These are phyloP conservation scores for Aphrophora alni DNA, from an alignment of 2,888 invertebrate species.

Conservation along the genomic window DNA sequence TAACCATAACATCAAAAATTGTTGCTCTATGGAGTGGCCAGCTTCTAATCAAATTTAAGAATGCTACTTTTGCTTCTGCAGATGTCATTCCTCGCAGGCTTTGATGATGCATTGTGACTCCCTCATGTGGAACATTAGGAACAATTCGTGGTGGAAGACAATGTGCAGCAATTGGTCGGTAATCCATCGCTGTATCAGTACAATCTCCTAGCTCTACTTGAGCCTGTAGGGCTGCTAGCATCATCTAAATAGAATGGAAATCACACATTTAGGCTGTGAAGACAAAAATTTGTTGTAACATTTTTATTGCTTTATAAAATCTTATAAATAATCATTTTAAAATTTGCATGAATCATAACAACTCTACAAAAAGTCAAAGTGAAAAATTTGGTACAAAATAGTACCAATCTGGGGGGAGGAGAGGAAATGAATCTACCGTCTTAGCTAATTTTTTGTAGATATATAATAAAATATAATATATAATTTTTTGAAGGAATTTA, in stretches of 20 bases:
- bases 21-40: constrained; percentile 94
- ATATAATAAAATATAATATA: too few species aligned
- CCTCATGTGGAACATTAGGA: constrained; percentile 77
- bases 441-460: too few species aligned
- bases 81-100: constrained; percentile 86
- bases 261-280: background rate
- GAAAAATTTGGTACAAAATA: too few species aligned
- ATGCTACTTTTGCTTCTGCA: constrained; percentile 88
- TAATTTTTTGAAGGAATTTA: too few species aligned
- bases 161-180: constrained; percentile 74
- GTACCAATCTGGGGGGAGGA: too few species aligned
- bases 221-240: constrained; percentile 92
- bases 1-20: constrained; percentile 92
- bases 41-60: constrained; percentile 89
- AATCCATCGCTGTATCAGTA: constrained; percentile 67
- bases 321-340: too few species aligned
- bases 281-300: background rate
- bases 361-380: too few species aligned
- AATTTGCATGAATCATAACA: too few species aligned
- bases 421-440: too few species aligned
- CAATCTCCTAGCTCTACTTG: constrained; percentile 92
- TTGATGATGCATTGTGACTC: constrained; percentile 90
- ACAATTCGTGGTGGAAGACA: constrained; percentile 85
- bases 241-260: constrained; percentile 68
- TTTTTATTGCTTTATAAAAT: too few species aligned